phyloP scores from a whole-genome alignment of 2,888 invertebrate genomes.

The Eugnorisma glareosa region DNA sequence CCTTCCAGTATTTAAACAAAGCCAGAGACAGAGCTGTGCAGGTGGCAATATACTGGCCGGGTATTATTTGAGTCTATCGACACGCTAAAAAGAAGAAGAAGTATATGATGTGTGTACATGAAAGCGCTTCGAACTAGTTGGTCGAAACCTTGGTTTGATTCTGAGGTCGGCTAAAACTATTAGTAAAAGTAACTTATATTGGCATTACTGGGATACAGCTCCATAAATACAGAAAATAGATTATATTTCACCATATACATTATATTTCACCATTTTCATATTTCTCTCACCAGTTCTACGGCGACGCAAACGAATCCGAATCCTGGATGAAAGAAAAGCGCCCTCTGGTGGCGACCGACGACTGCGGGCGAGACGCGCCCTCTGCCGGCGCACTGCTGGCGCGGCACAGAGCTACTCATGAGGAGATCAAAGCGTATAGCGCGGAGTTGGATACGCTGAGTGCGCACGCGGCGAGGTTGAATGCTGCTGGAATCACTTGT shows the following conservation, averaged over 20 bases:
- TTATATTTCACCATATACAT: no score
- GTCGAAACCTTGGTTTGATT: no score
- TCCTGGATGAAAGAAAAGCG: conserved; percentile 99
- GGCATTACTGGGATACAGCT: no score
- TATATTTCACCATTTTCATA: no score
- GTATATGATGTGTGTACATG: no score
- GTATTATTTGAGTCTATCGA: background rate
- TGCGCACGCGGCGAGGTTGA: conserved; percentile 94
- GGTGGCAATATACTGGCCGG: background rate
- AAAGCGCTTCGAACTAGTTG: no score
- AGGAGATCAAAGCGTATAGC: conserved; percentile 96
- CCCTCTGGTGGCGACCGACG: conserved; percentile 96
- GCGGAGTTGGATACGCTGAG: conserved; percentile 96
- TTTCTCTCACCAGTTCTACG: conserved; percentile 93
- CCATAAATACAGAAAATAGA: no score
- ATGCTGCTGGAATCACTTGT: conserved; percentile 92
- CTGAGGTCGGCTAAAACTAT: no score
- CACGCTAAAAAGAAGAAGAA: background rate
- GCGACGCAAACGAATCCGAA: conserved; percentile 99
- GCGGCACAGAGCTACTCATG: conserved; percentile 96
- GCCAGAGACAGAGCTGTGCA: background rate
- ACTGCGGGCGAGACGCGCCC: conserved; percentile 98
- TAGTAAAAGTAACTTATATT: no score
- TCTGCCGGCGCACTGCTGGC: conserved; percentile 96
- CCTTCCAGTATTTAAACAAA: background rate